These are phyloP conservation scores for Teleogryllus occipitalis DNA, from an alignment of 1,140 invertebrate genomes.

Conservation along the genomic window DNA sequence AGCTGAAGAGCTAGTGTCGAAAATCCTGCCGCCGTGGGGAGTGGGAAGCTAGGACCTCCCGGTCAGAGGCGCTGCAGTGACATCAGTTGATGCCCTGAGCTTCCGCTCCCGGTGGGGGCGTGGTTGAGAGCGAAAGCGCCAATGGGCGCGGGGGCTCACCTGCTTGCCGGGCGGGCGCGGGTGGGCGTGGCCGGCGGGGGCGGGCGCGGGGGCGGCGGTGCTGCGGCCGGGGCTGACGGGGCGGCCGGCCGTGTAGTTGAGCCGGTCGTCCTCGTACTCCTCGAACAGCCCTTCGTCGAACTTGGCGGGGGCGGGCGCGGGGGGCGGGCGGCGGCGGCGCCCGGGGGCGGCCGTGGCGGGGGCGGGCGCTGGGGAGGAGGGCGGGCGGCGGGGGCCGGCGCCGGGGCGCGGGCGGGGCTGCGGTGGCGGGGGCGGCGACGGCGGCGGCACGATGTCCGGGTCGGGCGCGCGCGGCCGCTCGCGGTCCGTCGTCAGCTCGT, in stretches of 20 bases:
- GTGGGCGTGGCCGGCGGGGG: background rate
- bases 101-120: too few species aligned
- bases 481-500: background rate
- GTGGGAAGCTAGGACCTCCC: too few species aligned
- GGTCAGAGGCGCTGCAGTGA: too few species aligned
- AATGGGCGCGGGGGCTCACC: too few species aligned
- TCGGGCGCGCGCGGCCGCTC: background rate
- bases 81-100: too few species aligned
- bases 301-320: background rate
- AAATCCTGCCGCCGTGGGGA: too few species aligned
- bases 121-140: too few species aligned
- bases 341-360: too few species aligned
- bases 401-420: background rate
- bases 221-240: background rate
- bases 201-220: background rate
- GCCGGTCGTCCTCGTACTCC: background rate
- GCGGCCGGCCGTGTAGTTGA: conserved; percentile 10
- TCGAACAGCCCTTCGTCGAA: conserved; percentile 15
- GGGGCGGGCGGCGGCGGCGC: too few species aligned
- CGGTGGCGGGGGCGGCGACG: background rate
- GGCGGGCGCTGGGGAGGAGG: background rate
- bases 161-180: too few species aligned
- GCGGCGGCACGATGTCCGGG: conserved; percentile 15
- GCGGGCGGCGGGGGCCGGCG: too few species aligned
- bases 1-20: too few species aligned